Percentiles rank a stretch among this genome's conserved stretches.
phyloP scores from a whole-genome alignment of 2,888 invertebrate species.

The Eudemis profundana region DNA sequence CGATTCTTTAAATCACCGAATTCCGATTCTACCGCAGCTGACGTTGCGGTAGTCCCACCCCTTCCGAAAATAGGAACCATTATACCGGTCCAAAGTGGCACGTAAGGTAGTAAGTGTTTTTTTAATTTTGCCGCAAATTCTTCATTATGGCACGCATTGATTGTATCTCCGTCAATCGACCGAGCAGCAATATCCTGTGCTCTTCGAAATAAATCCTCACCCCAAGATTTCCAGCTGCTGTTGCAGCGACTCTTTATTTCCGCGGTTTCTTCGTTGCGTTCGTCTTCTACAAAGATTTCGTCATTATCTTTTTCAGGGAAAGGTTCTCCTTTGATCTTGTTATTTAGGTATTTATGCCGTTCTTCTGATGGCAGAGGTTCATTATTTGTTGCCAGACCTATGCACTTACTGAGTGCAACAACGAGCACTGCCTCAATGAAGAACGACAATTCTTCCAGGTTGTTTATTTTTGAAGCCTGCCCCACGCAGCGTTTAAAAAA shows the following conservation, averaged over 20 bases:
- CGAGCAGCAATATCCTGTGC: background rate
- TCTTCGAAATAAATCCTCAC: background rate
- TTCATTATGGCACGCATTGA: too few species aligned
- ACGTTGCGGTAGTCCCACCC: too few species aligned
- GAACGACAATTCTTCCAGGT: background rate
- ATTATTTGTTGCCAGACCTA: background rate
- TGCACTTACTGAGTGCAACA: constrained; percentile 18
- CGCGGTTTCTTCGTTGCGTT: background rate
- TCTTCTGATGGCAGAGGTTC: constrained; percentile 5
- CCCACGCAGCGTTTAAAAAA: constrained; percentile 28
- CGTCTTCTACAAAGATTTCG: background rate
- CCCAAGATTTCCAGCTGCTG: constrained; percentile 3
- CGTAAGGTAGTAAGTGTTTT: constrained; percentile 12
- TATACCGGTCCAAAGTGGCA: constrained; percentile 3
- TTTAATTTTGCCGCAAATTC: background rate
- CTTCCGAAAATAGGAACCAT: background rate
- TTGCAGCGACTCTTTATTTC: background rate
- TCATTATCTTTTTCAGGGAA: background rate
- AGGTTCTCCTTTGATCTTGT: background rate
- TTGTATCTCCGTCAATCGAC: background rate
- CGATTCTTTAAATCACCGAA: constrained; percentile 8
- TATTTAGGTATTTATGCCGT: background rate
- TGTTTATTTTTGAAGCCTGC: constrained; percentile 6
- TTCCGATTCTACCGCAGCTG: too few species aligned
- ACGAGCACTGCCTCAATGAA: constrained; percentile 13